Percentiles rank a stretch among this genome's conserved stretches.
These are phyloP conservation scores for Ornithorhynchus anatinus DNA, from an alignment of 2,113 vertebrate genomes.

Conservation along the genomic window DNA sequence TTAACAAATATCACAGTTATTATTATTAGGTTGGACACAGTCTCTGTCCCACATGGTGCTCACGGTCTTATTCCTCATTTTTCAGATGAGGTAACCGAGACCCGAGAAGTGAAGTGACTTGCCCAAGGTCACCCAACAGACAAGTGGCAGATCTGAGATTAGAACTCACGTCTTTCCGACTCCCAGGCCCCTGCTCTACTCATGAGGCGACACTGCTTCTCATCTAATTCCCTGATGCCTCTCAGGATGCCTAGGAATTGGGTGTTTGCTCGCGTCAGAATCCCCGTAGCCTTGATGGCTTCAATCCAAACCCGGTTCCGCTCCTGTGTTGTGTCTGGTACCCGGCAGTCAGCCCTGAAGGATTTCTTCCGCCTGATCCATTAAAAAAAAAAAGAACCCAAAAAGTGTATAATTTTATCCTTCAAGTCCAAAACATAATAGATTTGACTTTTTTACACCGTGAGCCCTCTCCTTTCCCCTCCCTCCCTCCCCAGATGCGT, in stretches of 20 bases:
- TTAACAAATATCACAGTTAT: too few species aligned
- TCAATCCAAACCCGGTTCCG: not conserved
- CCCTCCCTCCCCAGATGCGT: constrained; percentile 61
- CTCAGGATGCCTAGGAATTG: not conserved
- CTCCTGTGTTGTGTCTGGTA: not conserved
- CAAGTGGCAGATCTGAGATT: too few species aligned
- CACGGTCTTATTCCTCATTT: too few species aligned
- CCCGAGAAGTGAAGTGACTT: too few species aligned
- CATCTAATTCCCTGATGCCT: fast-evolving
- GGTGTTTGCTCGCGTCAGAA: not conserved
- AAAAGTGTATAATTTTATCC: constrained; percentile 31
- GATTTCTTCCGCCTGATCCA: constrained; percentile 3
- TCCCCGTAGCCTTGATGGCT: not conserved
- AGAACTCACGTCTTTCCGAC: too few species aligned
- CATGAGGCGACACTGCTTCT: too few species aligned
- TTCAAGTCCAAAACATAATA: constrained; percentile 50
- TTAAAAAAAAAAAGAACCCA: not conserved
- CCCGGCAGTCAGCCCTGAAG: not conserved
- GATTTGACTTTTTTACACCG: constrained; percentile 56
- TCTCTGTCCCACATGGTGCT: too few species aligned
- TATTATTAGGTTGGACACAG: too few species aligned
- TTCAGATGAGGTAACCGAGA: too few species aligned
- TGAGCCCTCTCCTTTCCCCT: too few species aligned
- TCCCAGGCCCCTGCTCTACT: too few species aligned
- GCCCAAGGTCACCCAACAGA: too few species aligned